A percentile compares a stretch with the other conserved stretches of the same genome.
Conservation (phyloP, 1,140 invertebrate genomes). For the Caenorhabditis remanei region DNA sequence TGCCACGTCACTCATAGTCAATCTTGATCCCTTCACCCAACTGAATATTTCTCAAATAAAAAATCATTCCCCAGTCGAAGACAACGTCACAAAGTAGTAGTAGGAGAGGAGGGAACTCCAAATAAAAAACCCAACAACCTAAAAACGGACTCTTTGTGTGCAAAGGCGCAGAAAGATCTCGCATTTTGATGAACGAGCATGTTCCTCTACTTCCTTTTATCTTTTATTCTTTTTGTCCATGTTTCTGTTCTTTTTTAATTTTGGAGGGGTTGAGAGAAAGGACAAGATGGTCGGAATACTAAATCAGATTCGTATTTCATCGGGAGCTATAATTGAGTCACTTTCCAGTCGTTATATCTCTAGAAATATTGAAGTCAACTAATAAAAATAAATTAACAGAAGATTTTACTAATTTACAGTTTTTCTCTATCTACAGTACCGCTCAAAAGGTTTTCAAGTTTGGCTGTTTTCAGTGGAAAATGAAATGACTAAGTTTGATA, state of each 20-base stretch:
- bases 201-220: neutral
- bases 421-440: no score
- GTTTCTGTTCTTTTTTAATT: neutral
- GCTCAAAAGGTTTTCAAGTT: no score
- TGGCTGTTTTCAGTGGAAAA: no score
- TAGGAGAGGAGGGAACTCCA: neutral
- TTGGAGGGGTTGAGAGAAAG: neutral
- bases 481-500: no score
- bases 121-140: conserved; percentile 18
- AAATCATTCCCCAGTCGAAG: neutral
- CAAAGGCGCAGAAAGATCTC: conserved; percentile 41
- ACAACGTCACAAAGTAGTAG: conserved; percentile 3
- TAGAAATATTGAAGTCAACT: no score
- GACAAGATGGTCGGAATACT: no score
- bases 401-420: no score
- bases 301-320: no score
- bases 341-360: no score
- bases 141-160: conserved; percentile 25
- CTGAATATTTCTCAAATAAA: neutral
- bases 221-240: neutral
- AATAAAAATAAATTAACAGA: no score
- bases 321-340: no score
- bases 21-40: neutral
- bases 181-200: conserved; percentile 39
- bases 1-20: neutral